These are phyloP conservation scores for Sesia apiformis DNA, from an alignment of 2,888 invertebrate genomes.

Conservation along the genomic window DNA sequence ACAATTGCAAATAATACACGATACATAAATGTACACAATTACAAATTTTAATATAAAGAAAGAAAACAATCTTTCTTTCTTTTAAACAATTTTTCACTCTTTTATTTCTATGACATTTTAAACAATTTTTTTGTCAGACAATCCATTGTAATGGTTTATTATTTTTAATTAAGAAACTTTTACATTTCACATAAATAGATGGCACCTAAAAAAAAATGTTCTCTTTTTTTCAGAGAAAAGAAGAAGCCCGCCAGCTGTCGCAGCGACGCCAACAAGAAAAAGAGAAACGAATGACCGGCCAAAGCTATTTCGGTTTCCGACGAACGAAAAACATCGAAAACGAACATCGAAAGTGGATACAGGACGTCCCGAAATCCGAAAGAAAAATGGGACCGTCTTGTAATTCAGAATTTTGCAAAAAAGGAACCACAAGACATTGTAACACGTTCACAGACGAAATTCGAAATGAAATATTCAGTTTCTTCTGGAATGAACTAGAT, in stretches of 20 bases:
- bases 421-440: constrained; percentile 25
- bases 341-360: constrained; percentile 28
- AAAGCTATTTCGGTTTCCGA: constrained; percentile 44
- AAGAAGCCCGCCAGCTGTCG: constrained; percentile 23
- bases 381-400: constrained; percentile 35
- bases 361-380: constrained; percentile 42
- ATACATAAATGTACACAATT: too few relatives aligned
- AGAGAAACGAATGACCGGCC: constrained; percentile 44
- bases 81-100: too few relatives aligned
- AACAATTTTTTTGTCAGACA: too few relatives aligned
- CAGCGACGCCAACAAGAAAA: constrained; percentile 35
- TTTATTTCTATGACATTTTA: too few relatives aligned
- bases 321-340: constrained; percentile 16
- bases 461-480: constrained; percentile 27
- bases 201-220: not conserved
- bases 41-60: too few relatives aligned
- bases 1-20: too few relatives aligned
- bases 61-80: too few relatives aligned
- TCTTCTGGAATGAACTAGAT: constrained; percentile 44
- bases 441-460: constrained; percentile 19
- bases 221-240: constrained; percentile 19
- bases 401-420: constrained; percentile 27
- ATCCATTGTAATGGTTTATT: not conserved
- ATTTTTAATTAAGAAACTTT: constrained; percentile 1
- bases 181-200: constrained; percentile 7